Evolutionary conservation across 2,797 vertebrate genomes (phyloP), one percentile per base, ranked within the genome.

Genomic region (Scolopax rusticola): DNA sequence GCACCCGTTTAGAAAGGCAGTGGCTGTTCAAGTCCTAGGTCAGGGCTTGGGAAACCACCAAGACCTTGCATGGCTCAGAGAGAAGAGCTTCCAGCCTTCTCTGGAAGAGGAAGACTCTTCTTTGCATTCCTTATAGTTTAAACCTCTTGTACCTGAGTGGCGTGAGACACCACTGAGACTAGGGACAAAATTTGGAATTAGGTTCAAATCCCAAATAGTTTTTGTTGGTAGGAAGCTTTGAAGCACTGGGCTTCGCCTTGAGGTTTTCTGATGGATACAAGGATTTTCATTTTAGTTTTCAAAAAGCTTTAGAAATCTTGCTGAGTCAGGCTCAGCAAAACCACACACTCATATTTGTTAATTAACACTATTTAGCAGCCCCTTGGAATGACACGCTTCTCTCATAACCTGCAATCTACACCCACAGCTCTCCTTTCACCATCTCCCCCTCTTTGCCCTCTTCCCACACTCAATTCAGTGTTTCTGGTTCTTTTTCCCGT

Each of bases 141-240:
- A 43, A 63, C 4, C 11, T 43, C 25, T 15, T 0, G 0, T 11
- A 12, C 6, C n/a, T 36, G 5, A 21, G 53, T 3, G 3, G 7
- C 30, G 7, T 1, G 10, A 64, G 41, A 27, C 17, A 81, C 4
- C 19, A 36, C 11, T 6, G 8, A n/a, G 13, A 16, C 12, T 17
- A 10, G 1, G 5, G 16, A 27, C 4, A 53, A 71, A 67, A 15
- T 0, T 4, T 12, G 7, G 28, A 71, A 60, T 38, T 38, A 12
- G 24, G 18, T 41, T 64, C 38, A 60, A 71, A 50, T 11, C 10
- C 47, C 59, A 38, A n/a, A 24, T 2, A 23, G 3, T 16, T 87
- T n/a, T 81, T 21, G 25, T 25, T 40, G 9, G 16, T 14, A 4
- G 45, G 45, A 13, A 36, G 48, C 17, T 71, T 8, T 48, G 63